Conservation (phyloP, 2,113 vertebrate species). For the Onychostruthus taczanowskii region DNA sequence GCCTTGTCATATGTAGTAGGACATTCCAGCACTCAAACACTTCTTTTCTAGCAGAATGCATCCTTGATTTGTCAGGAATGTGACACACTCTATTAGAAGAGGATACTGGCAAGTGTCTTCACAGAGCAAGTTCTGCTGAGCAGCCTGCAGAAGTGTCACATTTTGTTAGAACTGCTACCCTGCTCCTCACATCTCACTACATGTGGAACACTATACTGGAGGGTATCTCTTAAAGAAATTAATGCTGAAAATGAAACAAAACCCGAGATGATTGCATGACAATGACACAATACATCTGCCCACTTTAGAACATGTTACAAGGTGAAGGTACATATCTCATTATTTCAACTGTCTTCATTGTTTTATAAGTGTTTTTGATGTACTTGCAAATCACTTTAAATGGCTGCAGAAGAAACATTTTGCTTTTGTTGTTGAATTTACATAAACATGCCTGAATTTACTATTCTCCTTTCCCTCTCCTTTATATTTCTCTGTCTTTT, state of each 20-base stretch:
- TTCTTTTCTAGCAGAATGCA: not conserved
- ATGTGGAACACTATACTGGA: not conserved
- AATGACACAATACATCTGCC: not conserved
- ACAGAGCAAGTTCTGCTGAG: not conserved
- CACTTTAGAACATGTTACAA: not conserved
- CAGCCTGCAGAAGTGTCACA: slow-evolving; percentile 6
- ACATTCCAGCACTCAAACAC: not conserved
- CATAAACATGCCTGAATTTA: not conserved
- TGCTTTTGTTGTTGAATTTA: not conserved
- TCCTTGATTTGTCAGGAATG: slow-evolving; percentile 29
- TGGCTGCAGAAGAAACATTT: fast-evolving
- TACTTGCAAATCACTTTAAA: not conserved
- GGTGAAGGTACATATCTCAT: not conserved
- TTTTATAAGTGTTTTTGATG: not conserved
- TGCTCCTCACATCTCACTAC: not conserved
- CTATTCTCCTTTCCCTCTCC: not conserved
- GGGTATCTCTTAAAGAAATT: not conserved
- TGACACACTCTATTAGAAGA: slow-evolving; percentile 37
- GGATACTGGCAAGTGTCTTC: not conserved
- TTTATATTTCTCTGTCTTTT: not conserved
- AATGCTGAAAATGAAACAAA: slow-evolving; percentile 23
- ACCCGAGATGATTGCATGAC: not conserved
- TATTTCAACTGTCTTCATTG: not conserved
- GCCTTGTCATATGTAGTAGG: not conserved
- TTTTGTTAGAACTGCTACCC: slow-evolving; percentile 26